Evolutionary conservation across 2,113 vertebrate genomes (phyloP).

Genomic region (Esox niger): DNA sequence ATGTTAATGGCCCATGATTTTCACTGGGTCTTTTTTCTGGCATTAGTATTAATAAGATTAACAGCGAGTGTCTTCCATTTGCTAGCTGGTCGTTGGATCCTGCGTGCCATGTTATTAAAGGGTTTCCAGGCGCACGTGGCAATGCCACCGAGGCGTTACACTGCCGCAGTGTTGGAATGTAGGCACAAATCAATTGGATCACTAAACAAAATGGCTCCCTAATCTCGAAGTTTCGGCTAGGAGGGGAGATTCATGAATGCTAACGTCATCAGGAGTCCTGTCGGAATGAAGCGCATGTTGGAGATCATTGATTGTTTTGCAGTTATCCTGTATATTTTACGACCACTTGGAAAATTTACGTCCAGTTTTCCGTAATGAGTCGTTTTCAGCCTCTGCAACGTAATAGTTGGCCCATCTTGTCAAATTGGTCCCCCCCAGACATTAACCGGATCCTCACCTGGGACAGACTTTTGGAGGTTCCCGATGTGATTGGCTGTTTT

Average conservation of each 20-base stretch:
- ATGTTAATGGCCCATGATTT: slow-evolving; percentile 52
- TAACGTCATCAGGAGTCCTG: too few species aligned
- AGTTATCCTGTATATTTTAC: too few species aligned
- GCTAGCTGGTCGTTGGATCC: slow-evolving; percentile 23
- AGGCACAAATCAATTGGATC: slow-evolving; percentile 3
- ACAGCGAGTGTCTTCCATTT: slow-evolving; percentile 25
- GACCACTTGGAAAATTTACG: too few species aligned
- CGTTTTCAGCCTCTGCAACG: too few species aligned
- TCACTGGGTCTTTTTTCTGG: slow-evolving; percentile 27
- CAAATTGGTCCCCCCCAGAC: neutral
- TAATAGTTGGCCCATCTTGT: too few species aligned
- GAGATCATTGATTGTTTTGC: too few species aligned
- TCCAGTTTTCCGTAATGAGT: too few species aligned
- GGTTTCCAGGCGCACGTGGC: slow-evolving; percentile 16
- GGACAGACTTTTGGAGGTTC: neutral
- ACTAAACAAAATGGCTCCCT: neutral
- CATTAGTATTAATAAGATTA: slow-evolving; percentile 49
- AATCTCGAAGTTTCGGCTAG: neutral
- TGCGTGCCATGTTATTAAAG: slow-evolving; percentile 17
- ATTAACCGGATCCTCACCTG: neutral
- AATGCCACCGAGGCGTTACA: neutral
- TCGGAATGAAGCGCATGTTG: too few species aligned
- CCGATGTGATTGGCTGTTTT: slow-evolving; percentile 1
- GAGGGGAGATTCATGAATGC: neutral
- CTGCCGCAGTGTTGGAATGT: neutral